Conservation (phyloP, 2,113 vertebrate genomes). For the Ictalurus furcatus region DNA sequence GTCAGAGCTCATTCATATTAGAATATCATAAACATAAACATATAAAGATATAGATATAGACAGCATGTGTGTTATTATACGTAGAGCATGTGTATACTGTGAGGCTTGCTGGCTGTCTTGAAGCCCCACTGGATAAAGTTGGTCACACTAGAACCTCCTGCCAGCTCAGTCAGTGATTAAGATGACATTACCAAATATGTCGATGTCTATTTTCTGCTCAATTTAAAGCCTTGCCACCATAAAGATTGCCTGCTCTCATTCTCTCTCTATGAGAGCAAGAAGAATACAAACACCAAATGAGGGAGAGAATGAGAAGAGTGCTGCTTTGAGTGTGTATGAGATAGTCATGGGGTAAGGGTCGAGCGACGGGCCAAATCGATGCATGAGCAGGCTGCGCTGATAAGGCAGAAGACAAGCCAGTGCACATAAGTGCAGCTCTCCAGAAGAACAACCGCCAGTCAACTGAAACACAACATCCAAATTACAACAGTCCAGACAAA, state of each 20-base stretch:
- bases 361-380: slow-evolving; percentile 37
- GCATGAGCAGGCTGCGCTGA: slow-evolving; percentile 32
- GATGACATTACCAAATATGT: slow-evolving; percentile 70
- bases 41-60: too few species aligned
- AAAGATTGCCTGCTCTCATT: slow-evolving; percentile 58
- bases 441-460: slow-evolving; percentile 13
- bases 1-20: background rate
- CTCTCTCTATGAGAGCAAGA: slow-evolving; percentile 37
- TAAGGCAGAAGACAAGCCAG: slow-evolving; percentile 37
- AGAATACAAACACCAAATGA: slow-evolving; percentile 54
- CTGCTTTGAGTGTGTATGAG: slow-evolving; percentile 38
- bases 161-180: slow-evolving; percentile 60
- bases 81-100: slow-evolving; percentile 28
- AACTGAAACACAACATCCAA: slow-evolving; percentile 29
- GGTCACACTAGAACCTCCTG: slow-evolving; percentile 39
- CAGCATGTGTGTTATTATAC: background rate
- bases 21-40: background rate
- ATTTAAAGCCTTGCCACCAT: slow-evolving; percentile 67
- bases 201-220: slow-evolving; percentile 77
- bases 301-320: background rate
- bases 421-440: slow-evolving; percentile 32
- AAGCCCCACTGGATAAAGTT: slow-evolving; percentile 41
- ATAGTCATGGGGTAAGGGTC: slow-evolving; percentile 40
- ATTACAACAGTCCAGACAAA: slow-evolving; percentile 10
- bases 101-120: slow-evolving; percentile 20